These are phyloP conservation scores for Cepaea nemoralis DNA, from an alignment of 1,140 invertebrate genomes.

Conservation along the genomic window DNA sequence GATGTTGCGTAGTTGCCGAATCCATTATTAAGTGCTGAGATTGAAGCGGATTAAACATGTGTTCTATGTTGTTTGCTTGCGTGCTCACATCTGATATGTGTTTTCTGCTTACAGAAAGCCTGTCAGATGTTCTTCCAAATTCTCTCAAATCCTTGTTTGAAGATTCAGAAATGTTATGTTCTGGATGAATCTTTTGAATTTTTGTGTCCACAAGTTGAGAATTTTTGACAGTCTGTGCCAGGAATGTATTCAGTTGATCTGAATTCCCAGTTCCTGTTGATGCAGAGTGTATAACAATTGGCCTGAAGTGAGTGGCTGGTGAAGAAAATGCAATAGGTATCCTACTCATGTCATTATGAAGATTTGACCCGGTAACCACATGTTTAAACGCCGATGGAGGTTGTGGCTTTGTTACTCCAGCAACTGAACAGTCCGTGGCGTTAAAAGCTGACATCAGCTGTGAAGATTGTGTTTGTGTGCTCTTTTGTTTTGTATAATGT, in stretches of 20 bases:
- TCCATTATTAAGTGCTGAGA: no score
- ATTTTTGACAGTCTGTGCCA: constrained; percentile 46
- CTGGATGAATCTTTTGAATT: constrained; percentile 65
- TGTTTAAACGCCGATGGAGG: constrained; percentile 52
- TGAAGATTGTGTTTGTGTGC: not conserved
- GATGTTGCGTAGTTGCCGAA: not conserved
- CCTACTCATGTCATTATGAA: constrained; percentile 16
- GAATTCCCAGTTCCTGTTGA: constrained; percentile 27
- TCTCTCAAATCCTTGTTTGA: not conserved
- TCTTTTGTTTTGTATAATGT: not conserved
- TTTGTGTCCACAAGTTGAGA: constrained; percentile 64
- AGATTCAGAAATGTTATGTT: constrained; percentile 50
- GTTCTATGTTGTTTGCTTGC: constrained; percentile 47
- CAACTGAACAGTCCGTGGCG: not conserved
- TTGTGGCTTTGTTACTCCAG: not conserved
- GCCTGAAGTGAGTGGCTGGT: constrained; percentile 69
- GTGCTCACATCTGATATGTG: not conserved
- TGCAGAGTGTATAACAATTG: constrained; percentile 62
- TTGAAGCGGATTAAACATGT: constrained; percentile 54
- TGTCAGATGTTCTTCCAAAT: constrained; percentile 41
- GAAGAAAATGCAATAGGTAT: constrained; percentile 64
- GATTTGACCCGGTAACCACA: constrained; percentile 42
- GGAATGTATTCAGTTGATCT: constrained; percentile 29
- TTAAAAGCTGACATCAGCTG: not conserved
- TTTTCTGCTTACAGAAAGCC: constrained; percentile 29